Conservation (phyloP, 2,797 vertebrate genomes). For the Argyrosomus regius region DNA sequence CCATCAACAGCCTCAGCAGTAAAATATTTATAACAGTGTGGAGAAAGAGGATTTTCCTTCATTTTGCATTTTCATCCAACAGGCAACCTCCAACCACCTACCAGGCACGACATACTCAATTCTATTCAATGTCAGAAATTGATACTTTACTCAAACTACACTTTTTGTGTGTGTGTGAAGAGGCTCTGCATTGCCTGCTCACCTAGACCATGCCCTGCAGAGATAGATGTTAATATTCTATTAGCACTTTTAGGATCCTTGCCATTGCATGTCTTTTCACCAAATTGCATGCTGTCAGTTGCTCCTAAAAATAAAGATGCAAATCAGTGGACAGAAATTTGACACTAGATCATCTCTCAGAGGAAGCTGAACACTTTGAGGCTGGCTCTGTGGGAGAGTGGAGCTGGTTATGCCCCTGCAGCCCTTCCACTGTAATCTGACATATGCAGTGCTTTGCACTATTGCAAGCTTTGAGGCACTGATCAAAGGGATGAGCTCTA, state of each 20-base stretch:
- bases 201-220: background rate
- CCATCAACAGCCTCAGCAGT: constrained; percentile 48
- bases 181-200: background rate
- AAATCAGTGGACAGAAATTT: constrained; percentile 59
- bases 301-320: constrained; percentile 58
- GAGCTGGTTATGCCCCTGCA: constrained; percentile 60
- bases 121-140: constrained; percentile 18
- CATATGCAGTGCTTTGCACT: constrained; percentile 68
- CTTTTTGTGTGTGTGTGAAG: constrained; percentile 18
- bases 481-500: constrained; percentile 72
- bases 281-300: constrained; percentile 15
- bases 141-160: background rate
- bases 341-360: constrained; percentile 54
- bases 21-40: constrained; percentile 63
- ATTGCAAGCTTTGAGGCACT: constrained; percentile 68
- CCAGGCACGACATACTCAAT: background rate
- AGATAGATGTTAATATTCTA: constrained; percentile 12
- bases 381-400: constrained; percentile 60
- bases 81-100: constrained; percentile 15
- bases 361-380: constrained; percentile 56
- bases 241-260: constrained; percentile 20
- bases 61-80: constrained; percentile 33
- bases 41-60: constrained; percentile 40
- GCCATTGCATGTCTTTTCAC: constrained; percentile 22
- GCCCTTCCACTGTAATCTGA: constrained; percentile 68